Conservation (phyloP, 1,140 invertebrate species). For the Aporrectodea caliginosa region DNA sequence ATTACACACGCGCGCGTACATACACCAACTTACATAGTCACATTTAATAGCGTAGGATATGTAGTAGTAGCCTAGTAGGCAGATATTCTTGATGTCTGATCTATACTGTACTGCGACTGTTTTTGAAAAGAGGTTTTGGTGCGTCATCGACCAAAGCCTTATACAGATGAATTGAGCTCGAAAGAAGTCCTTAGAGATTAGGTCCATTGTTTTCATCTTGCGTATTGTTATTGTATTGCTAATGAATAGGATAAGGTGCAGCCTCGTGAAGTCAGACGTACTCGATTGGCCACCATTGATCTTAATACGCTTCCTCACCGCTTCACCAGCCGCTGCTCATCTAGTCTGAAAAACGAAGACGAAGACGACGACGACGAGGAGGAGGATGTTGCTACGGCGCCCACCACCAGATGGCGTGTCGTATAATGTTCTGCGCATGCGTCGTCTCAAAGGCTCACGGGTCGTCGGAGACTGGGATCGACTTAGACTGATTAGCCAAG, state of each 20-base stretch:
- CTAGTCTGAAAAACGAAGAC: neutral
- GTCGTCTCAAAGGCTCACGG: too few relatives aligned
- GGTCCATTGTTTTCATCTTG: neutral
- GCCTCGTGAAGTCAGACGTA: neutral
- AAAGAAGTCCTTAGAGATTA: neutral
- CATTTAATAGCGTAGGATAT: neutral
- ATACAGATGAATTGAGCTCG: too few relatives aligned
- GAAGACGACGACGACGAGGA: too few relatives aligned
- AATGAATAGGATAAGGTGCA: neutral
- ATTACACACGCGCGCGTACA: neutral
- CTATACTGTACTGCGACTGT: neutral
- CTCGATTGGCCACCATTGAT: neutral
- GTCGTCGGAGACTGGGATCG: too few relatives aligned
- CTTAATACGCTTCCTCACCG: neutral
- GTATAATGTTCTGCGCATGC: too few relatives aligned
- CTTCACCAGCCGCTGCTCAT: neutral
- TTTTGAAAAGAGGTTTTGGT: neutral
- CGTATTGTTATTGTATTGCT: neutral
- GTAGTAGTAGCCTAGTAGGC: neutral
- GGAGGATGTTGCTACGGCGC: neutral
- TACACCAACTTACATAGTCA: neutral
- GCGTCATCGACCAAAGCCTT: too few relatives aligned
- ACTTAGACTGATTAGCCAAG: too few relatives aligned
- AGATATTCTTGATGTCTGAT: neutral
- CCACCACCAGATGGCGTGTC: neutral